Evolutionary conservation across 1,140 invertebrate genomes (phyloP).

Genomic region (Scaptodrosophila lebanonensis): DNA sequence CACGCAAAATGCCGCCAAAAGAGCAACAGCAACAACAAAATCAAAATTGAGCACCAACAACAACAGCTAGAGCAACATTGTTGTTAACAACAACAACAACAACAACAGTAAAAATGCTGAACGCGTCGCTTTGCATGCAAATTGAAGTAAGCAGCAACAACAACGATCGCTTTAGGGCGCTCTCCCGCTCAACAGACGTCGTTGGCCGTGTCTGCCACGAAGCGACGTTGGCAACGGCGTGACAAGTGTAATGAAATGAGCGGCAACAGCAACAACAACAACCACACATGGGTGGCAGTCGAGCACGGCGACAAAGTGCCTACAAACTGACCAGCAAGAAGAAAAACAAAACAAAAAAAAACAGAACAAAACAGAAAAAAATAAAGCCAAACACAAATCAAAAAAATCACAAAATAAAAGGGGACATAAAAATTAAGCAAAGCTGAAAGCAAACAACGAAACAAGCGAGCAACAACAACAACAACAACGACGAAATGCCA

Average conservation of each 20-base stretch:
- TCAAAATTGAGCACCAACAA: constrained; percentile 33
- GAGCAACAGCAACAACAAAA: constrained; percentile 22
- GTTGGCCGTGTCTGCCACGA: constrained; percentile 12
- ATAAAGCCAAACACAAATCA: constrained; percentile 47
- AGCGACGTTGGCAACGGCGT: constrained; percentile 38
- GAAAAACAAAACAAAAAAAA: constrained; percentile 13
- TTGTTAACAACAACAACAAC: constrained; percentile 7
- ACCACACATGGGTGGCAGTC: too few species aligned
- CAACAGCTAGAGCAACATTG: too few species aligned
- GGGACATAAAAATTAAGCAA: too few species aligned
- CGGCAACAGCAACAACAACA: constrained; percentile 14
- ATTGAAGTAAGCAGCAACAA: constrained; percentile 4
- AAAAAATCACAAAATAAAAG: constrained; percentile 22
- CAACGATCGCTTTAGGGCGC: too few species aligned
- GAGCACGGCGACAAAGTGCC: too few species aligned
- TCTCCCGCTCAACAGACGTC: constrained; percentile 9
- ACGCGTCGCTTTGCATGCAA: constrained; percentile 37
- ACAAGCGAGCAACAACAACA: too few species aligned
- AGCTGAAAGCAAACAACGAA: too few species aligned
- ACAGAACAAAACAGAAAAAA: constrained; percentile 25
- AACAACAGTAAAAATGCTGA: background rate
- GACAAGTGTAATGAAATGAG: constrained; percentile 60
- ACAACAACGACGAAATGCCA: constrained; percentile 55
- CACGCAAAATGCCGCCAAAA: constrained; percentile 11
- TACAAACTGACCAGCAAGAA: constrained; percentile 53